Percentiles rank a stretch among this genome's conserved stretches.
Evolutionary conservation across 35 echinoderm and acorn worm species (phyloP).

Genomic region (Strongylocentrotus purpuratus): DNA sequence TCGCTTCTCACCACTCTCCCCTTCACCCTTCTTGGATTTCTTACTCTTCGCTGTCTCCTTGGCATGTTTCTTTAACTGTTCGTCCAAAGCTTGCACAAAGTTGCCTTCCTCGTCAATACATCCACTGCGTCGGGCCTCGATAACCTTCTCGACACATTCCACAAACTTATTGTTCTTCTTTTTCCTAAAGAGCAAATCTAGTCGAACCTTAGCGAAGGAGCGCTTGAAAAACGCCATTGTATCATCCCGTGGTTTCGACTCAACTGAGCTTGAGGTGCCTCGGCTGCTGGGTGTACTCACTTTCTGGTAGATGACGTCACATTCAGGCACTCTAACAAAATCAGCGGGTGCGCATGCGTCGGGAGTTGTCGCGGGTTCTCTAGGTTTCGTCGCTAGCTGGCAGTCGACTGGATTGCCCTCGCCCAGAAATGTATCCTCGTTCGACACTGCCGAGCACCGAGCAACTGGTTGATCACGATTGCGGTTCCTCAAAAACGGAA

Average conservation of each 20-base stretch:
- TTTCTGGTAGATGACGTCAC: conserved; percentile 37
- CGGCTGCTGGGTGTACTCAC: not conserved
- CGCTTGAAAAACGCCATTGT: conserved; percentile 75
- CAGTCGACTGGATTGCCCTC: conserved; percentile 41
- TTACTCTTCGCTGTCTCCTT: conserved; percentile 28
- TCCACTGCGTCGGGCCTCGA: conserved; percentile 83
- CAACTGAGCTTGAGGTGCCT: conserved; percentile 36
- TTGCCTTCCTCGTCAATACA: conserved; percentile 89
- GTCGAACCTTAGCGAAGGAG: conserved; percentile 54
- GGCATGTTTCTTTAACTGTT: conserved; percentile 38
- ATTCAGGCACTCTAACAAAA: not conserved
- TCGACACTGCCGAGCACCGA: conserved; percentile 21
- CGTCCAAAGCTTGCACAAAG: conserved; percentile 55
- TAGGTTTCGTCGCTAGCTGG: conserved; percentile 26
- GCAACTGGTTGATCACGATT: conserved; percentile 18
- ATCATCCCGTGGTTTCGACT: conserved; percentile 38
- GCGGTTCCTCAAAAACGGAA: not conserved
- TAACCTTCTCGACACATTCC: conserved; percentile 78
- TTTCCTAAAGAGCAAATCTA: conserved; percentile 49
- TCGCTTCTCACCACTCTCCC: not conserved
- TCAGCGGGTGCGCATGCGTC: conserved; percentile 7
- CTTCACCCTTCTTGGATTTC: conserved; percentile 1
- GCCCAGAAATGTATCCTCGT: not conserved
- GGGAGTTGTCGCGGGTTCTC: not conserved
- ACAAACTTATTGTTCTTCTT: conserved; percentile 74